These are phyloP conservation scores for Embidobia sp. DNA, from an alignment of 2,888 invertebrate species.

Conservation along the genomic window DNA sequence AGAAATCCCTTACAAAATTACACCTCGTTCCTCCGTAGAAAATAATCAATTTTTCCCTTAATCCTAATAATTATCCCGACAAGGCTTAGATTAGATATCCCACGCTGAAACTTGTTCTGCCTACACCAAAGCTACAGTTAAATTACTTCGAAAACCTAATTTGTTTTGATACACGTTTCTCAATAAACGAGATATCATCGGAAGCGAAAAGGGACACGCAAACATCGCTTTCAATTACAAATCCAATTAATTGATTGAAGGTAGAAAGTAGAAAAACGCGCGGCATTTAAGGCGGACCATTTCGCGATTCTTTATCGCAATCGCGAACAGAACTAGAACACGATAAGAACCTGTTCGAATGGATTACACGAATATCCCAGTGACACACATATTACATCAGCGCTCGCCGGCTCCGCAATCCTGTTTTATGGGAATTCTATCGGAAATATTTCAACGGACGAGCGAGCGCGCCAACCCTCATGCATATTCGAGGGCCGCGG, in stretches of 20 bases:
- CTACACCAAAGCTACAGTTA: too few relatives aligned
- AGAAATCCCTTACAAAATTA: too few relatives aligned
- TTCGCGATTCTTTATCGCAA: conserved; percentile 36
- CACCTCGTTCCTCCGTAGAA: too few relatives aligned
- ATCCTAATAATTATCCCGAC: too few relatives aligned
- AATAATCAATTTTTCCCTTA: too few relatives aligned
- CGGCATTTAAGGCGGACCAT: conserved; percentile 22
- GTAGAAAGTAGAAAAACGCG: conserved; percentile 34
- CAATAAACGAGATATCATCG: conserved; percentile 8
- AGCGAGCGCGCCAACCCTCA: conserved; percentile 24
- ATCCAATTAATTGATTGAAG: conserved; percentile 40
- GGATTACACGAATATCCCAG: conserved; percentile 48
- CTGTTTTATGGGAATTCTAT: conserved; percentile 74
- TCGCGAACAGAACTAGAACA: conserved; percentile 36
- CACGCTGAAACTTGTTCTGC: too few relatives aligned
- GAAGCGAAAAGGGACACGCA: conserved; percentile 3
- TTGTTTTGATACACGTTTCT: too few relatives aligned
- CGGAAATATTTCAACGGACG: too few relatives aligned
- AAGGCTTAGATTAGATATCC: too few relatives aligned
- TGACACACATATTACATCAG: conserved; percentile 49
- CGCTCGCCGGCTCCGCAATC: conserved; percentile 29
- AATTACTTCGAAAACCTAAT: too few relatives aligned
- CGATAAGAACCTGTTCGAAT: conserved; percentile 50
- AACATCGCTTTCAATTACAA: conserved; percentile 36
- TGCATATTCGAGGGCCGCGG: too few relatives aligned